Evolutionary conservation across 2,113 vertebrate species (phyloP).

Genomic region (Tenebrosternarchus preto): DNA sequence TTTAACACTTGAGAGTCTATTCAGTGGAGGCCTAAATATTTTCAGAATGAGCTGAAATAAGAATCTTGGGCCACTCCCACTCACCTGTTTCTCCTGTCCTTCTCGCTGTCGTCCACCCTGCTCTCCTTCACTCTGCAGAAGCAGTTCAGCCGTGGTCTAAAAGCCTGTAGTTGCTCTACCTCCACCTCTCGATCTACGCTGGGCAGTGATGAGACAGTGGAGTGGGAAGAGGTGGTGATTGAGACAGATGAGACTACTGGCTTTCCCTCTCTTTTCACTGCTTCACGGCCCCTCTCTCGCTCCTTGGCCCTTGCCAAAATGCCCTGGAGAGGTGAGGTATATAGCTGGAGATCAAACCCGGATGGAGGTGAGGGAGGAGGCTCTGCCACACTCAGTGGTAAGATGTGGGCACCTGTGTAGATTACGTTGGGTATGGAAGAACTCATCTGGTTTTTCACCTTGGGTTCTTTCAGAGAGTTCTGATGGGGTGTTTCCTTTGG

Average conservation of each 20-base stretch:
- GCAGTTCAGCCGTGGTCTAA: conserved; percentile 42
- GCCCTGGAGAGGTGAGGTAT: conserved; percentile 56
- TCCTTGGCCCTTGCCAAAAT: conserved; percentile 67
- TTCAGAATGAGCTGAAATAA: background rate
- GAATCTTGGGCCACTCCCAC: conserved; percentile 28
- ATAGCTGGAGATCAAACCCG: background rate
- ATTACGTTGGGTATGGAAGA: conserved; percentile 59
- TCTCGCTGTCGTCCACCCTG: conserved; percentile 66
- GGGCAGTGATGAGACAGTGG: conserved; percentile 48
- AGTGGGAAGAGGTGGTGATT: conserved; percentile 47
- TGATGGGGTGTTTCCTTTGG: background rate
- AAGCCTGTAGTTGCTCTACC: conserved; percentile 58
- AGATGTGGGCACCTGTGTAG: background rate
- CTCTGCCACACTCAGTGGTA: background rate
- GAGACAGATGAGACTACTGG: background rate
- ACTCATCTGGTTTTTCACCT: conserved; percentile 62
- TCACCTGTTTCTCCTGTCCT: conserved; percentile 67
- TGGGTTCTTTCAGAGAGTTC: conserved; percentile 39
- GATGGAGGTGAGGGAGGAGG: background rate
- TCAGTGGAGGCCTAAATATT: background rate
- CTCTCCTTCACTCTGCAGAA: conserved; percentile 66
- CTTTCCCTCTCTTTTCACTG: conserved; percentile 39
- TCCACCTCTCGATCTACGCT: conserved; percentile 60
- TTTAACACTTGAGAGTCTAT: background rate
- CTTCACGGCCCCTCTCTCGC: conserved; percentile 51